Evolutionary conservation across 2,888 invertebrate species (phyloP).

Genomic region (Apeira syringaria): DNA sequence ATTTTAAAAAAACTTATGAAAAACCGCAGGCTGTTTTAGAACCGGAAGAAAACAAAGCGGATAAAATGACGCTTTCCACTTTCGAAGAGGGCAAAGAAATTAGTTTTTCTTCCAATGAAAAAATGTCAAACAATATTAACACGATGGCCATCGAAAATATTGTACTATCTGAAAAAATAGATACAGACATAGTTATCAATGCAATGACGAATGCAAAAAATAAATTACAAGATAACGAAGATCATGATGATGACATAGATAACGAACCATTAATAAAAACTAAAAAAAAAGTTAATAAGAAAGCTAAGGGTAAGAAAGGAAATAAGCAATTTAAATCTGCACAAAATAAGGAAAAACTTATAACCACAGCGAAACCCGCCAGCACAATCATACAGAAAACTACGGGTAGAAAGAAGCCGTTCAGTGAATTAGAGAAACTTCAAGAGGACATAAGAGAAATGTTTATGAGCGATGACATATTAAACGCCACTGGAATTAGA

Average conservation of each 20-base stretch:
- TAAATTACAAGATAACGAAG: slow-evolving; percentile 16
- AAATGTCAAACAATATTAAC: no score
- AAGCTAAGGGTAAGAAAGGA: slow-evolving; percentile 2
- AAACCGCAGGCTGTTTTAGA: no score
- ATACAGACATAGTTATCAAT: not conserved
- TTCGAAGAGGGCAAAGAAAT: no score
- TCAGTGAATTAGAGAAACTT: slow-evolving; percentile 83
- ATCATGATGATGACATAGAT: slow-evolving; percentile 9
- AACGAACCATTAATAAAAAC: slow-evolving; percentile 5
- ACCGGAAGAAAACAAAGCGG: not conserved
- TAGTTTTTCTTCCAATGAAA: no score
- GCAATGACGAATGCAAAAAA: not conserved
- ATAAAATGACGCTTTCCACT: not conserved
- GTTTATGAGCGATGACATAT: slow-evolving; percentile 86
- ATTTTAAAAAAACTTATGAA: no score
- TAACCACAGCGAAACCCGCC: no score
- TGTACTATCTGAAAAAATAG: not conserved
- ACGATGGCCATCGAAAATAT: no score
- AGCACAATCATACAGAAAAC: slow-evolving; percentile 3
- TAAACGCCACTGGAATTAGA: slow-evolving; percentile 85
- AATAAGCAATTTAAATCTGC: slow-evolving; percentile 10
- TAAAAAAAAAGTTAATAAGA: slow-evolving; percentile 7
- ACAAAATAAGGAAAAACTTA: slow-evolving; percentile 7
- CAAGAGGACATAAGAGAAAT: slow-evolving; percentile 89
- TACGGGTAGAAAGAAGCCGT: slow-evolving; percentile 42